Conservation (phyloP, 2,888 invertebrate species). For the Leptinotarsa juncta region DNA sequence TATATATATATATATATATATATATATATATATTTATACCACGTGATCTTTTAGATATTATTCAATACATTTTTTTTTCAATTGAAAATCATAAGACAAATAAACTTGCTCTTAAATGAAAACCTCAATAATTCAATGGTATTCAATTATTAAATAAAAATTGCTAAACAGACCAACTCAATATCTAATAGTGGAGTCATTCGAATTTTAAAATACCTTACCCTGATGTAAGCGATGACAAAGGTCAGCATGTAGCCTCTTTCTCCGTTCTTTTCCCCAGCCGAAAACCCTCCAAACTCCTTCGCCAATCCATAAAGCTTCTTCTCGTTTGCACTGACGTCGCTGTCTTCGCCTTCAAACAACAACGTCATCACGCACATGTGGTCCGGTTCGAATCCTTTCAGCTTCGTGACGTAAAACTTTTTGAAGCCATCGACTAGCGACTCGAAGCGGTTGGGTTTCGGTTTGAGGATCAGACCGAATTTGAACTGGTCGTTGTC, state of each 20-base stretch:
- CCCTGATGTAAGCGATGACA: conserved; percentile 97
- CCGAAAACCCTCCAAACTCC: conserved; percentile 84
- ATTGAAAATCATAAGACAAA: no score
- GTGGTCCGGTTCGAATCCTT: conserved; percentile 83
- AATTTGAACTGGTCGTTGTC: conserved; percentile 98
- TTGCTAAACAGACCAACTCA: no score
- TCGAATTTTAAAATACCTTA: conserved; percentile 65
- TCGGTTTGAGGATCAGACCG: conserved; percentile 82
- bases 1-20: no score
- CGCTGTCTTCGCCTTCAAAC: conserved; percentile 84
- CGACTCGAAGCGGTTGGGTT: conserved; percentile 72
- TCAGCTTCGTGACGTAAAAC: conserved; percentile 87
- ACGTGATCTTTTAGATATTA: no score
- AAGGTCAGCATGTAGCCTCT: conserved; percentile 97
- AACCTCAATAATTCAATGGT: no score
- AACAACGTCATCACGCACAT: conserved; percentile 94
- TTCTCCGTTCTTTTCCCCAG: conserved; percentile 93
- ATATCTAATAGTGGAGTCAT: no score
- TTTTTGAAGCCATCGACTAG: conserved; percentile 86
- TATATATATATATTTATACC: no score
- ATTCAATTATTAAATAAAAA: no score
- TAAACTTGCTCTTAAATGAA: no score
- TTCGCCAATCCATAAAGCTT: conserved; percentile 84
- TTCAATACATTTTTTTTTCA: no score
- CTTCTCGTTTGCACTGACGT: conserved; percentile 81